A percentile compares a stretch with the other conserved stretches of the same genome.
phyloP scores from a whole-genome alignment of 92 coral and sea anemone genomes.

The Paramuricea clavata region DNA sequence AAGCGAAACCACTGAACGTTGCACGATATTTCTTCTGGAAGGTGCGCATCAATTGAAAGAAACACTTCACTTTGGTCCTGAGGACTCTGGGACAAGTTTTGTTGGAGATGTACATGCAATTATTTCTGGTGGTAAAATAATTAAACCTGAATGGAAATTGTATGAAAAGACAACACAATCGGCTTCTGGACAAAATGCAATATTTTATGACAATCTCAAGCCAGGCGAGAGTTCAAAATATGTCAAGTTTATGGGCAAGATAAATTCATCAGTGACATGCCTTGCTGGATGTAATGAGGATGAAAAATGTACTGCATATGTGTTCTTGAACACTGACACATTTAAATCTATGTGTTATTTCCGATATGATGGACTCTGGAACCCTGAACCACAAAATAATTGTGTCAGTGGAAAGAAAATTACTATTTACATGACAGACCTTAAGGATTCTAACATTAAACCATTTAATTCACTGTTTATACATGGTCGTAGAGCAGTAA shows the following conservation, averaged over 20 bases:
- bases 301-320: constrained; percentile 35
- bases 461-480: constrained; percentile 45
- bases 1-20: background rate
- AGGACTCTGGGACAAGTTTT: constrained; percentile 31
- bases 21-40: constrained; percentile 44
- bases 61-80: constrained; percentile 37
- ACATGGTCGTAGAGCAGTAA: constrained; percentile 50
- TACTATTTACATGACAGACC: constrained; percentile 26
- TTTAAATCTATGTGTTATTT: constrained; percentile 43
- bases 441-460: constrained; percentile 1
- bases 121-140: constrained; percentile 40
- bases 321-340: background rate
- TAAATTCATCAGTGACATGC: constrained; percentile 18
- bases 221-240: constrained; percentile 45
- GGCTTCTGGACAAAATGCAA: constrained; percentile 39
- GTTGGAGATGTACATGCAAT: constrained; percentile 31
- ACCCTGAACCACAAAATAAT: constrained; percentile 46
- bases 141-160: constrained; percentile 32
- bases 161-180: background rate
- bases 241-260: constrained; percentile 16
- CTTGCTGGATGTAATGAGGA: constrained; percentile 17
- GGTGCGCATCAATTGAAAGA: constrained; percentile 38
- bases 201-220: constrained; percentile 37
- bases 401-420: constrained; percentile 51
- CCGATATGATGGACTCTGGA: constrained; percentile 46